Conservation (phyloP, 2,797 vertebrate species). For the Sebastes nivosus region DNA sequence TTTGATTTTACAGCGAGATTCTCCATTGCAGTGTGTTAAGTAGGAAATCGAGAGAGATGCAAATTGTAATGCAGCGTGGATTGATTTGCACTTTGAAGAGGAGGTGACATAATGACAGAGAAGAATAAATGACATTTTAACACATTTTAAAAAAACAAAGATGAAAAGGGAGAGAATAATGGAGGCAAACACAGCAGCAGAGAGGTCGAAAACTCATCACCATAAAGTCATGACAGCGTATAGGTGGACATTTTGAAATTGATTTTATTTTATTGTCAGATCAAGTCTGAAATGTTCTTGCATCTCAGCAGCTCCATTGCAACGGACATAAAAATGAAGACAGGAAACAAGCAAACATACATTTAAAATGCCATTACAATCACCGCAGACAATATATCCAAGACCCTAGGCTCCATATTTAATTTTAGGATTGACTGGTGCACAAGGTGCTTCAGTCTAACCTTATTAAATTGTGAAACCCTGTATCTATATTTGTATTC, state of each 20-base stretch:
- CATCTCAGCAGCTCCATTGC: fast-evolving
- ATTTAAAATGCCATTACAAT: no score
- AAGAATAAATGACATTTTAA: not conserved
- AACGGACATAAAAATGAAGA: no score
- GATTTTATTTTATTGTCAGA: not conserved
- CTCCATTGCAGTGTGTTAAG: not conserved
- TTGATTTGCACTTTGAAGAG: not conserved
- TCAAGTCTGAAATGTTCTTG: no score
- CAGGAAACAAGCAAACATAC: no score
- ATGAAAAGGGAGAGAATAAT: not conserved
- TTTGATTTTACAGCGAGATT: not conserved
- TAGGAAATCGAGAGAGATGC: not conserved
- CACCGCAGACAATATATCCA: no score
- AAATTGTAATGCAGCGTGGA: not conserved
- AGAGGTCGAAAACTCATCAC: not conserved
- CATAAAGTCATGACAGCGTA: not conserved
- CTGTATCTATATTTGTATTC: no score
- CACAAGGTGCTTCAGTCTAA: not conserved
- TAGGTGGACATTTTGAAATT: not conserved
- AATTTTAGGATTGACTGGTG: no score
- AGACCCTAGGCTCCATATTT: no score
- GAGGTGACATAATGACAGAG: not conserved
- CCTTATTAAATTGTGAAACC: no score
- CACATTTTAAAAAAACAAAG: not conserved
- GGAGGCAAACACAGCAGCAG: not conserved